Evolutionary conservation across 2,888 invertebrate genomes (phyloP).

Genomic region (Drosophila tanythrix): DNA sequence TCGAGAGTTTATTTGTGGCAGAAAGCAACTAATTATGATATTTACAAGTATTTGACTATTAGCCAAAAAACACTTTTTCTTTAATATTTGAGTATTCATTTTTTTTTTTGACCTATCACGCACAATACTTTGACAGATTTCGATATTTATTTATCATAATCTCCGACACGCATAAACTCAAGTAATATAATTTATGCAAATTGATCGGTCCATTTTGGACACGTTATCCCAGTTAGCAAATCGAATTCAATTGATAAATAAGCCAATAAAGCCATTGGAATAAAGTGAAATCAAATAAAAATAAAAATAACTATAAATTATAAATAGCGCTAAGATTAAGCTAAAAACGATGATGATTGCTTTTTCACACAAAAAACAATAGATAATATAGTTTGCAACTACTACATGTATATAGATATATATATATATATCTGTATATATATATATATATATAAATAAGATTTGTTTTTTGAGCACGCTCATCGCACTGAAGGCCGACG

Average conservation of each 20-base stretch:
- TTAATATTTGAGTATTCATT: not conserved
- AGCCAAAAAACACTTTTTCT: not conserved
- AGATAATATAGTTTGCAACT: slow-evolving; percentile 44
- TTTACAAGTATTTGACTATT: not conserved
- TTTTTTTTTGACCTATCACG: slow-evolving; percentile 1
- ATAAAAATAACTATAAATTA: slow-evolving; percentile 62
- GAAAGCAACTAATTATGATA: not conserved
- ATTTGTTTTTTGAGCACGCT: slow-evolving; percentile 68
- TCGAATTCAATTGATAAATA: slow-evolving; percentile 27
- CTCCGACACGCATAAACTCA: slow-evolving; percentile 8
- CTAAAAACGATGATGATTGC: slow-evolving; percentile 51
- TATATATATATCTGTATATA: slow-evolving; percentile 30
- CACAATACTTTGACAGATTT: slow-evolving; percentile 11
- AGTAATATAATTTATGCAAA: slow-evolving; percentile 10
- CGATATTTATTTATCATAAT: not conserved
- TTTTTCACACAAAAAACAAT: slow-evolving; percentile 34
- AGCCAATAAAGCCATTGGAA: slow-evolving; percentile 25
- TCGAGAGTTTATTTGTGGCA: not conserved
- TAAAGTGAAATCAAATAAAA: slow-evolving; percentile 47
- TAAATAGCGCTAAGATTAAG: slow-evolving; percentile 64
- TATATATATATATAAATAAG: slow-evolving; percentile 36
- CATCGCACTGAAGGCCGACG: slow-evolving; percentile 49
- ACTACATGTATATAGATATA: slow-evolving; percentile 15
- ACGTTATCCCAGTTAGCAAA: slow-evolving; percentile 15
- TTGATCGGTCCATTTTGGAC: not conserved